Evolutionary conservation across 2,797 vertebrate genomes (phyloP).

Genomic region (Margarornis squamiger): DNA sequence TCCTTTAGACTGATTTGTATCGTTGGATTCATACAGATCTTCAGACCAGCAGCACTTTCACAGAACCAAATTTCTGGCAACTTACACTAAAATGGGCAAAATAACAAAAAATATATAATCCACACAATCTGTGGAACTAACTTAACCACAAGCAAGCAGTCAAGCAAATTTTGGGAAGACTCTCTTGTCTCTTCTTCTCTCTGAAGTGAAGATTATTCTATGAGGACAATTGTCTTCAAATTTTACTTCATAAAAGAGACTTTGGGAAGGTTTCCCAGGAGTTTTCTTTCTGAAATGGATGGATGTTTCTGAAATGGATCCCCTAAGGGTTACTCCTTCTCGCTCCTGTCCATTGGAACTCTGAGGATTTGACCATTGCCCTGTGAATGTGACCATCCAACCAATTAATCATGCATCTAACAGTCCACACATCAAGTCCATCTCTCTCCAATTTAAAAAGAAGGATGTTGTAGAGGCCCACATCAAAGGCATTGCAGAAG

Average conservation of each 20-base stretch:
- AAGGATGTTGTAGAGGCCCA: background rate
- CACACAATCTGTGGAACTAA: background rate
- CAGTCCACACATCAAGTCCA: rapidly evolving
- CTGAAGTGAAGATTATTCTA: background rate
- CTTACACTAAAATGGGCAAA: background rate
- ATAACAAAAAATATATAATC: background rate
- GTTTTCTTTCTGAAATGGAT: background rate
- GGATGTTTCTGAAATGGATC: background rate
- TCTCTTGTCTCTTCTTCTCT: background rate
- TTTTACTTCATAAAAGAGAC: background rate
- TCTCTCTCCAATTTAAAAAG: background rate
- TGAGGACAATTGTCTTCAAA: background rate
- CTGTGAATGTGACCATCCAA: background rate
- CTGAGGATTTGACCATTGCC: background rate
- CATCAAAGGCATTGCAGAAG: background rate
- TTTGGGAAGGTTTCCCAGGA: background rate
- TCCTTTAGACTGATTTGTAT: background rate
- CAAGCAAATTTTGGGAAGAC: background rate
- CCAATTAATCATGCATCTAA: background rate
- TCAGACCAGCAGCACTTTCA: background rate
- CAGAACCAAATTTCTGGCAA: background rate
- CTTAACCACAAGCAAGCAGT: background rate
- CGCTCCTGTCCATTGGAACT: background rate
- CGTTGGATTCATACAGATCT: background rate
- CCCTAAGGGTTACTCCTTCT: background rate